Evolutionary conservation across 2,888 invertebrate species (phyloP), one percentile per base, ranked within the genome.

Genomic region (Lissocephala sabroskyi): DNA sequence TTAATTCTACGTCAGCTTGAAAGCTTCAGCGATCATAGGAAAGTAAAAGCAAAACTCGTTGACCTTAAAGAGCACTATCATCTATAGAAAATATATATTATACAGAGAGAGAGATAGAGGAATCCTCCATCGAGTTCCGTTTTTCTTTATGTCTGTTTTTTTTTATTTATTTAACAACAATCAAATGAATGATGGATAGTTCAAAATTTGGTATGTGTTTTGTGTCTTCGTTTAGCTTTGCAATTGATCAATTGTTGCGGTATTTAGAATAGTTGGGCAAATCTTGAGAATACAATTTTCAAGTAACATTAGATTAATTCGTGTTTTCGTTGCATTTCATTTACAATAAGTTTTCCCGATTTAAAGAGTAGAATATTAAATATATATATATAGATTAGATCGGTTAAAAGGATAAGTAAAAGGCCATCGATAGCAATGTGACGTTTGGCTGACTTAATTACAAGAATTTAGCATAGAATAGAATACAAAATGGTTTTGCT

Each of bases 401-500:
- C 54, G 53, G n/a, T n/a, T n/a, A n/a, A 73, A 68, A 52, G 55
- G 68, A 71, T 76, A 71, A 76, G 73, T 68, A 64, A 76, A 64
- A 68, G 68, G 68, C 68, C 76, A 73, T 68, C 51, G 73, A 76
- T 76, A 68, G 62, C 73, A 68, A 73, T 68, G 68, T 68, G 76
- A 68, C 68, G 73, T 68, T 76, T 62, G 65, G 62, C 73, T 68
- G 9, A 35, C 6, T 67, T 62, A 50, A 53, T 39, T 74, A 65
- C 9, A 37, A 37, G 37, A 44, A 45, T 52, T 54, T 45, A 36
- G 46, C 36, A 13, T 48, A 51, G 53, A 37, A 55, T 41, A 57
- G 68, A 75, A 68, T 75, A 68, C 68, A 68, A 68, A 76, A 73
- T 67, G 67, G 67, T 68, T 33, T 33, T 5, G 67, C 75, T 23